Evolutionary conservation across 2,797 vertebrate genomes (phyloP), one percentile per base, ranked within the genome.

Genomic region (Eleutherodactylus coqui): DNA sequence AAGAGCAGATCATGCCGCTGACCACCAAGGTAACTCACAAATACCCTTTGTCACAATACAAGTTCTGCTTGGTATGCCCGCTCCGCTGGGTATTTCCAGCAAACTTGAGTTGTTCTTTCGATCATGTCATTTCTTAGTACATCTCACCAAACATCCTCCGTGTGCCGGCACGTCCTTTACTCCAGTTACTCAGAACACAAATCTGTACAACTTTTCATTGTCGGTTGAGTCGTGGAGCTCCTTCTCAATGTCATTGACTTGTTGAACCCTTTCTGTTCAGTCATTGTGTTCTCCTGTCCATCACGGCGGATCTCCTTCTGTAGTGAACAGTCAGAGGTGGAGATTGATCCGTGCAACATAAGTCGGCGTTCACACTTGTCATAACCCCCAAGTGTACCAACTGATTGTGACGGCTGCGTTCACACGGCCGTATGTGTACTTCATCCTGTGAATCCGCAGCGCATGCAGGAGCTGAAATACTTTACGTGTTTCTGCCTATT

Each of bases 1-100:
- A 91, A 73, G 93, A 87, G 93, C 92, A 93, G 83, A 95, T 92
- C 75, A 91, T 95, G 88, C 94, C 96, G 77, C 93, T 96, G 75
- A 90, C 90, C 81, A 92, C 92, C 21, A 94, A 96, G 97, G 97
- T 98, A 94, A 91, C 89, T 34, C 27, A 36, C 9, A 34, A 82
- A 53, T 69, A 53, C 21, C 45, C 5, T 51, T 51, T 69, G 8
- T 49, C 51, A 6, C 21, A 82, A 29, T 5, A 45, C 24, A 53
- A 24, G n/a, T 62, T 11, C 47, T 38, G 38, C 49, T 19, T 82
- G 10, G 9, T 24, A 21, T 80, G 21, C 64, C 70, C 53, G 47
- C 32, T 41, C 32, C 34, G 29, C 34, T 47, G 47, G 49, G 51
- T 14, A 34, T 69, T 81, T 45, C 16, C 19, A 19, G 32, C 45